These are phyloP conservation scores for Holocentrus rufus DNA, from an alignment of 2,797 vertebrate species.

Conservation along the genomic window DNA sequence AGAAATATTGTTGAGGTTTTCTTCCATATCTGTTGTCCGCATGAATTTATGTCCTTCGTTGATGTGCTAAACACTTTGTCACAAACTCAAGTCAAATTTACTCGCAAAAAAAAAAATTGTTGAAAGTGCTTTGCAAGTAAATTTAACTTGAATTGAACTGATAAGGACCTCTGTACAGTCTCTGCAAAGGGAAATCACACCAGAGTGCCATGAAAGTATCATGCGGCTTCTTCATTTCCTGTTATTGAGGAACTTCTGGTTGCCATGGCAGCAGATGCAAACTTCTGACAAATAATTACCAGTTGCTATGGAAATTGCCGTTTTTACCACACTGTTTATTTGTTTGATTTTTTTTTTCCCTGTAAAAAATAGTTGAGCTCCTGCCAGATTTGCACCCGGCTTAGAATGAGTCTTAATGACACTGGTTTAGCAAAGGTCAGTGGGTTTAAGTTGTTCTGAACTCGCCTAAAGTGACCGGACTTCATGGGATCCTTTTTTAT, in stretches of 20 bases:
- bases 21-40: background rate
- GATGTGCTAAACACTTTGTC: background rate
- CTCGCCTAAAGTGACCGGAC: conserved; percentile 15
- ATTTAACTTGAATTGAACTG: background rate
- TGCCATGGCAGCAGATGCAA: conserved; percentile 73
- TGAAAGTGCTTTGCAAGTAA: background rate
- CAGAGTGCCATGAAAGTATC: conserved; percentile 35
- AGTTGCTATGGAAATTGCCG: conserved; percentile 76
- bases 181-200: conserved; percentile 67
- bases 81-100: too few species aligned
- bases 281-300: conserved; percentile 70
- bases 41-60: background rate
- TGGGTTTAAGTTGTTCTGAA: conserved; percentile 43
- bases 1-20: background rate
- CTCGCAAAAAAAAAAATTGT: too few species aligned
- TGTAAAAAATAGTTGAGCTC: conserved; percentile 52
- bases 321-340: conserved; percentile 66
- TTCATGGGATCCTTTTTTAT: conserved; percentile 18
- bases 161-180: conserved; percentile 6
- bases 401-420: conserved; percentile 53
- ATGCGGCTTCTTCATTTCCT: conserved; percentile 70
- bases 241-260: conserved; percentile 76
- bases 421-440: conserved; percentile 39
- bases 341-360: conserved; percentile 51
- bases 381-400: conserved; percentile 44